A percentile compares a stretch with the other conserved stretches of the same genome.
Evolutionary conservation across 2,888 invertebrate species (phyloP).

Genomic region (Aricia artaxerxes): DNA sequence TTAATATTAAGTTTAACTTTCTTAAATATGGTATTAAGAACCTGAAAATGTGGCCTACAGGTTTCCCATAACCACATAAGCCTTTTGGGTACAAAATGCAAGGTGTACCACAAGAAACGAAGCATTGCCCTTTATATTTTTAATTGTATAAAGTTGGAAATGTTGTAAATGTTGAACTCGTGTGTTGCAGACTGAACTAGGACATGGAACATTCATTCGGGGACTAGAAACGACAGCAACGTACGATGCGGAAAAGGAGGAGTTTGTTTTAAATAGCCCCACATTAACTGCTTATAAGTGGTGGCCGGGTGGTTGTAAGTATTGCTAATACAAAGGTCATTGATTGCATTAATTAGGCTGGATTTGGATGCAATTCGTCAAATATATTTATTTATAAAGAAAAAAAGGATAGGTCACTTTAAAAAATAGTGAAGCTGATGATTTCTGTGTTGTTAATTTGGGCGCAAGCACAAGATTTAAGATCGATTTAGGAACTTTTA

Average conservation of each 20-base stretch:
- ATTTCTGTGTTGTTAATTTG: no score
- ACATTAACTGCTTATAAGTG: slow-evolving; percentile 94
- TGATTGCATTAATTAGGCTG: no score
- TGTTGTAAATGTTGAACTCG: background rate
- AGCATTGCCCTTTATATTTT: background rate
- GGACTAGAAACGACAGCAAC: slow-evolving; percentile 96
- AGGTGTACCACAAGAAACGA: slow-evolving; percentile 8
- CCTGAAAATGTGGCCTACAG: background rate
- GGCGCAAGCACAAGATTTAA: no score
- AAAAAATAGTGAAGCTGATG: no score
- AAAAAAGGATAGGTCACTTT: no score
- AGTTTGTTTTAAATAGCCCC: slow-evolving; percentile 94
- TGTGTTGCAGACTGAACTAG: slow-evolving; percentile 90
- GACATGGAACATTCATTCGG: slow-evolving; percentile 96
- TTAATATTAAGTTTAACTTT: background rate
- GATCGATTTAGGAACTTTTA: background rate
- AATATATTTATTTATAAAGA: no score
- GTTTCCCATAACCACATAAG: background rate
- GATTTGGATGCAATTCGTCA: no score
- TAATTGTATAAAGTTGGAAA: background rate
- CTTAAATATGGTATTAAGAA: background rate
- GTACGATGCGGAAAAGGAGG: slow-evolving; percentile 90
- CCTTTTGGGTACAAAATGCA: background rate
- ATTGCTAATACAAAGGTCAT: background rate
- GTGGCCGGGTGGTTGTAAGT: slow-evolving; percentile 97